A percentile compares a stretch with the other conserved stretches of the same genome.
Evolutionary conservation across 2,113 vertebrate genomes (phyloP).

Genomic region (Garra rufa): DNA sequence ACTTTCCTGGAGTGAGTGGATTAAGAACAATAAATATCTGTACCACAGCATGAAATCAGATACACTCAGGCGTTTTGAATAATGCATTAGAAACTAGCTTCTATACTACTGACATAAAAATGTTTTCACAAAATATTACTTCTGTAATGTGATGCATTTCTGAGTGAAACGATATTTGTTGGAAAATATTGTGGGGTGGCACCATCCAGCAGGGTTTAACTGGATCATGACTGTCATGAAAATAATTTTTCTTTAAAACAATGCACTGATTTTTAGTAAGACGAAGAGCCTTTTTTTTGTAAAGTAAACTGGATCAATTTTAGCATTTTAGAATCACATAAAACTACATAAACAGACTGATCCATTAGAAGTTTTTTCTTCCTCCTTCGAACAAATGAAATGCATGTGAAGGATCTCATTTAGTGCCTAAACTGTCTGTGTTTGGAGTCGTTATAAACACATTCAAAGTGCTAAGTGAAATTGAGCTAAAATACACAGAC

Average conservation of each 20-base stretch:
- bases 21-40: slow-evolving; percentile 36
- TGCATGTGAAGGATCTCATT: not conserved
- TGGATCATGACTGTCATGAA: not conserved
- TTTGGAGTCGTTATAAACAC: not conserved
- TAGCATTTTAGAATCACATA: not conserved
- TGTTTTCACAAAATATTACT: not conserved
- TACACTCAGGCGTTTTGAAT: not conserved
- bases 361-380: not conserved
- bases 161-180: not conserved
- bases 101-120: not conserved
- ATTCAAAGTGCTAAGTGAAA: slow-evolving; percentile 6
- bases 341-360: not conserved
- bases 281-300: not conserved
- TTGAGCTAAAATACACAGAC: not conserved
- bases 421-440: not conserved
- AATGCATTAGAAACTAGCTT: not conserved
- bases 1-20: slow-evolving; percentile 4
- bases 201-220: not conserved
- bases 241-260: not conserved
- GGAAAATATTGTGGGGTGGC: not conserved
- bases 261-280: not conserved
- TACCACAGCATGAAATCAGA: not conserved
- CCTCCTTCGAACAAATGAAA: not conserved
- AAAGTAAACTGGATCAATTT: not conserved
- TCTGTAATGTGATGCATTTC: not conserved